Evolutionary conservation across 2,888 invertebrate species (phyloP).

Genomic region (Nomada flava): DNA sequence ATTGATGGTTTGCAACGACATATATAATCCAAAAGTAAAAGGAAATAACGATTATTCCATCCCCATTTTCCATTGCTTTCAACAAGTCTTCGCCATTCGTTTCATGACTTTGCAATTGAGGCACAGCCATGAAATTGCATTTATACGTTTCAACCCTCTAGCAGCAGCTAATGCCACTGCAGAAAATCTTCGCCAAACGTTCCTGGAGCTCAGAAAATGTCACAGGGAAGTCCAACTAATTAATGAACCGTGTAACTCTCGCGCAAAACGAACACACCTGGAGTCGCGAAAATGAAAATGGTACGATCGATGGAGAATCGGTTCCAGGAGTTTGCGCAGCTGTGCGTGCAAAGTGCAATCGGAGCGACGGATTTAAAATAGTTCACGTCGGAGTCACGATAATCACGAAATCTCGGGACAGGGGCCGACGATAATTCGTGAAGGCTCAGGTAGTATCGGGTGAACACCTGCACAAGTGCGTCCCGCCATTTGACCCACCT

Average conservation of each 20-base stretch:
- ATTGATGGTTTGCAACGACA: no score
- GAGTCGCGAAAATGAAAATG: neutral
- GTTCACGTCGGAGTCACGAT: constrained; percentile 35
- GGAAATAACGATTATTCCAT: no score
- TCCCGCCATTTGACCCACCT: constrained; percentile 39
- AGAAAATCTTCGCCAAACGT: neutral
- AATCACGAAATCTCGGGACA: constrained; percentile 32
- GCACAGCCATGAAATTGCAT: no score
- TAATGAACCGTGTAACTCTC: neutral
- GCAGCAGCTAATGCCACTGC: neutral
- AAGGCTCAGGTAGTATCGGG: constrained; percentile 42
- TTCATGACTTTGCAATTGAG: no score
- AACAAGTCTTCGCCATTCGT: no score
- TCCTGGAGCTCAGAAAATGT: neutral
- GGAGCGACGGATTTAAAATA: constrained; percentile 21
- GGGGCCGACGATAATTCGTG: constrained; percentile 32
- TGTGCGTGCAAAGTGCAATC: constrained; percentile 8
- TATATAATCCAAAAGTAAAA: no score
- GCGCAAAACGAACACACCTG: neutral
- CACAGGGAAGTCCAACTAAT: neutral
- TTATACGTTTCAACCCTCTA: no score
- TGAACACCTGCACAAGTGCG: constrained; percentile 58
- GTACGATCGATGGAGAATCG: neutral
- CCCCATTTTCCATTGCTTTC: no score
- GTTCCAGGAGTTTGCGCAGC: neutral